Evolutionary conservation across 2,888 invertebrate genomes (phyloP).

Genomic region (Drosophila mettleri): DNA sequence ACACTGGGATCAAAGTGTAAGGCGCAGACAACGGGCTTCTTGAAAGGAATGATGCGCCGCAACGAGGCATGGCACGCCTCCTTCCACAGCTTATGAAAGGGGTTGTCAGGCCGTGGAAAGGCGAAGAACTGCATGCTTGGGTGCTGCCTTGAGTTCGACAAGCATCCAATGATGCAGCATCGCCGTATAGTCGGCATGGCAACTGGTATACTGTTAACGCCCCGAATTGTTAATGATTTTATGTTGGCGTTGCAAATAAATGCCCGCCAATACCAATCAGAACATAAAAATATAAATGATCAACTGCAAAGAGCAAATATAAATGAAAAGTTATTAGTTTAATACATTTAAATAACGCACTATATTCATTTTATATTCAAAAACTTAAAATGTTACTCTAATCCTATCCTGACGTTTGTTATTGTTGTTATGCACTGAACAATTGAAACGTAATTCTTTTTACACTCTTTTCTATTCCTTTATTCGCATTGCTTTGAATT

Average conservation of each 20-base stretch:
- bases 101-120: slow-evolving; percentile 82
- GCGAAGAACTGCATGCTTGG: slow-evolving; percentile 83
- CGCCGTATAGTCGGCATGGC: slow-evolving; percentile 82
- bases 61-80: slow-evolving; percentile 83
- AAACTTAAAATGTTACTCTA: too few species aligned
- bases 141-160: slow-evolving; percentile 82
- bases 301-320: slow-evolving; percentile 43
- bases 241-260: slow-evolving; percentile 63
- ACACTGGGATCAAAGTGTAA: slow-evolving; percentile 82
- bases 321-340: slow-evolving; percentile 11
- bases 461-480: not conserved
- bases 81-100: slow-evolving; percentile 82
- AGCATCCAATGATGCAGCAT: slow-evolving; percentile 83
- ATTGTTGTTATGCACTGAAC: too few species aligned
- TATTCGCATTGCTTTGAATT: slow-evolving; percentile 10
- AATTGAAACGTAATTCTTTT: too few species aligned
- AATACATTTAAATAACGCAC: not conserved
- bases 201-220: slow-evolving; percentile 54
- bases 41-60: slow-evolving; percentile 82
- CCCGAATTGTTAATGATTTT: slow-evolving; percentile 54
- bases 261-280: slow-evolving; percentile 62
- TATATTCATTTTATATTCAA: not conserved
- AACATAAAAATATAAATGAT: slow-evolving; percentile 43
- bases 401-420: not conserved
- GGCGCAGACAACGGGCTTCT: slow-evolving; percentile 83